These are phyloP conservation scores for Australoheros facetus DNA, from an alignment of 2,797 vertebrate genomes.

Conservation along the genomic window DNA sequence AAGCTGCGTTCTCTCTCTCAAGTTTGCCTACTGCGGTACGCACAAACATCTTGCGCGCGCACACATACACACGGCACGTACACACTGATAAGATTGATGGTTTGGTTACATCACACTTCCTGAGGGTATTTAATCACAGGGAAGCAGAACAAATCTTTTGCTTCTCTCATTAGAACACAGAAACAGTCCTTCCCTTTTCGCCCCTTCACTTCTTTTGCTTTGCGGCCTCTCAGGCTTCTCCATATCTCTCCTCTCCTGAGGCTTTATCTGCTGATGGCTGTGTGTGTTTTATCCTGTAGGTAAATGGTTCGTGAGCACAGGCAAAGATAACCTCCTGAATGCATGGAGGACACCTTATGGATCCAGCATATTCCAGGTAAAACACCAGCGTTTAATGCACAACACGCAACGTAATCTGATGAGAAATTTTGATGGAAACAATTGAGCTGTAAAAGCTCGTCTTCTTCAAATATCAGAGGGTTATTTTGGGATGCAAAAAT, in stretches of 20 bases:
- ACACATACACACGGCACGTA: background rate
- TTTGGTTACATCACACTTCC: constrained; percentile 35
- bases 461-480: background rate
- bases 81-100: constrained; percentile 1
- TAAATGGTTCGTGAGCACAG: constrained; percentile 84
- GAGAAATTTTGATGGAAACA: background rate
- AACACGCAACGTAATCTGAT: background rate
- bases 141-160: constrained; percentile 48
- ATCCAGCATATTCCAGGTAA: constrained; percentile 83
- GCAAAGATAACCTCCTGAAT: constrained; percentile 87
- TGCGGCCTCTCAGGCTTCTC: constrained; percentile 23
- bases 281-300: constrained; percentile 69
- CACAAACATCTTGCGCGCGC: background rate
- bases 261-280: constrained; percentile 53
- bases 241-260: constrained; percentile 40
- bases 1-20: constrained; percentile 82
- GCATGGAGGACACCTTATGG: constrained; percentile 88
- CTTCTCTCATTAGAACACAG: constrained; percentile 44
- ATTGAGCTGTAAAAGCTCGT: background rate
- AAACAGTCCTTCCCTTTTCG: constrained; percentile 20
- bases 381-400: background rate
- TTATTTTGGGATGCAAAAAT: background rate
- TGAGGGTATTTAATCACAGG: constrained; percentile 41
- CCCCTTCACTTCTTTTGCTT: background rate
- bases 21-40: constrained; percentile 86